A percentile compares a stretch with the other conserved stretches of the same genome.
Conservation (phyloP, 2,113 vertebrate species). For the Microcebus murinus region DNA sequence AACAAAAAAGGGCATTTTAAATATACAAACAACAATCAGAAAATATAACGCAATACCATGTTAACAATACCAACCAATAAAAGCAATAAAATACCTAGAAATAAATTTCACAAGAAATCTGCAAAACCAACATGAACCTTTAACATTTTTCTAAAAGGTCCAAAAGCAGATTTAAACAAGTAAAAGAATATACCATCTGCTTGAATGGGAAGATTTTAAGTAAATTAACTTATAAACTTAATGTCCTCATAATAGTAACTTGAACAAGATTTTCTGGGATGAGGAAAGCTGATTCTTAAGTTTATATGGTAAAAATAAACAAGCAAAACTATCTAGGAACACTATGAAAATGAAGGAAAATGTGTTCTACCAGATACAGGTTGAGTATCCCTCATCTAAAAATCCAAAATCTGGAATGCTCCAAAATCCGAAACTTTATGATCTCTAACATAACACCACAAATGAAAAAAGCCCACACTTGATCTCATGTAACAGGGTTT, state of each 20-base stretch:
- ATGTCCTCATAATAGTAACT: background rate
- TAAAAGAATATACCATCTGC: background rate
- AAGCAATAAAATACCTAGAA: background rate
- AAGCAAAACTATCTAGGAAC: background rate
- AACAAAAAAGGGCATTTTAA: background rate
- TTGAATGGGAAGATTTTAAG: constrained; percentile 18
- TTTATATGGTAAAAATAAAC: background rate
- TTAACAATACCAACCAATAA: background rate
- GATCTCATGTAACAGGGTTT: background rate
- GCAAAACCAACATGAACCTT: background rate
- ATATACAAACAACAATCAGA: background rate
- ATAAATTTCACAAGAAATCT: background rate
- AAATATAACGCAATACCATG: background rate
- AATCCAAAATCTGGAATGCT: background rate
- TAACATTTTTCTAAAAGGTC: constrained; percentile 1
- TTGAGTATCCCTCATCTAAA: background rate
- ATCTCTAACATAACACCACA: background rate
- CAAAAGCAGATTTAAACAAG: background rate
- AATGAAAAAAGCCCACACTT: background rate
- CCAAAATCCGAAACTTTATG: background rate
- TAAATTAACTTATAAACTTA: background rate
- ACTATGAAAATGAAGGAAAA: background rate
- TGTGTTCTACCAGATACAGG: background rate
- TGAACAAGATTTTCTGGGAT: background rate
- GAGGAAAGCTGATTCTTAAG: background rate